Conservation (phyloP, 2,113 vertebrate genomes). For the Azemiops feae region DNA sequence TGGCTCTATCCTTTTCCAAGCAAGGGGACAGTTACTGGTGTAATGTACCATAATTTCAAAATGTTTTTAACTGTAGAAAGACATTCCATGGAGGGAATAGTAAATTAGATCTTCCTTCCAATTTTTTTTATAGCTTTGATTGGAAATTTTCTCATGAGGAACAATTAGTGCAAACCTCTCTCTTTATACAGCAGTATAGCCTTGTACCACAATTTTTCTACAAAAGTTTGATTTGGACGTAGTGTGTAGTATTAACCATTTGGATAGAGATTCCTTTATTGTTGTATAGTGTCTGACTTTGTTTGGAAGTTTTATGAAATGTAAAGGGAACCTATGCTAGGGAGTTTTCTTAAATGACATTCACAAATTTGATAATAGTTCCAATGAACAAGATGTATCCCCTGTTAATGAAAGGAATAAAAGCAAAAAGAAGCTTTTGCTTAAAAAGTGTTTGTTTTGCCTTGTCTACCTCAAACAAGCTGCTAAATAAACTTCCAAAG, state of each 20-base stretch:
- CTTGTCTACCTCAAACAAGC: constrained; percentile 22
- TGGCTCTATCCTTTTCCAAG: neutral
- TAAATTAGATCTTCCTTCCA: neutral
- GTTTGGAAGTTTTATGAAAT: constrained; percentile 5
- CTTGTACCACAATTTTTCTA: neutral
- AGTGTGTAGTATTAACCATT: neutral
- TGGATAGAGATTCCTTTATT: neutral
- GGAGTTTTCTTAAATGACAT: constrained; percentile 1
- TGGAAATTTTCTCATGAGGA: neutral
- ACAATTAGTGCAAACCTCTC: neutral
- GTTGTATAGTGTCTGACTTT: neutral
- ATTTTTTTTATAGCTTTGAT: neutral
- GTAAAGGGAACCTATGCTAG: constrained; percentile 11
- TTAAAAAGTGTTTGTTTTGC: constrained; percentile 19
- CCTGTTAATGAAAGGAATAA: constrained; percentile 21
- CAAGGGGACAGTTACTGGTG: neutral
- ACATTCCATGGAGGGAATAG: neutral
- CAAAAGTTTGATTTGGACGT: neutral
- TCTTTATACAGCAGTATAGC: neutral
- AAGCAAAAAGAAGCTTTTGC: constrained; percentile 12
- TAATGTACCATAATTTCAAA: neutral
- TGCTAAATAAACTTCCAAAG: constrained; percentile 27
- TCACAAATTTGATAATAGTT: constrained; percentile 22
- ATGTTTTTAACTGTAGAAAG: neutral
- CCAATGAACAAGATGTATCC: neutral